Conservation (phyloP, 2,113 vertebrate species). For the Trogon surrucura region DNA sequence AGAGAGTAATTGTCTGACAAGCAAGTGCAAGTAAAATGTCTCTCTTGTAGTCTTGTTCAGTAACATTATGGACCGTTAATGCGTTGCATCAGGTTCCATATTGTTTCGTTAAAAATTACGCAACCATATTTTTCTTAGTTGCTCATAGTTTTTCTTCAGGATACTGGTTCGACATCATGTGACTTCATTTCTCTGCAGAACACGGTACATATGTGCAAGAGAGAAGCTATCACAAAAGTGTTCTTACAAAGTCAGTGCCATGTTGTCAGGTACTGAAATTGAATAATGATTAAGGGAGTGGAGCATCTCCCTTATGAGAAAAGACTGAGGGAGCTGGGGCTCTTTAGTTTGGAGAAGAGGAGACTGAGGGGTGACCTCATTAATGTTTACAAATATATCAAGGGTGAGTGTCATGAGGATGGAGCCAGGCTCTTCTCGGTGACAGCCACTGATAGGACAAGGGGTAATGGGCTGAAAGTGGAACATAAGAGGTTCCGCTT, state of each 20-base stretch:
- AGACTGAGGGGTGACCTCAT: too few relatives aligned
- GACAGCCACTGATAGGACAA: too few relatives aligned
- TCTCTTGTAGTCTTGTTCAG: slow-evolving; percentile 81
- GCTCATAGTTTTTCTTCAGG: neutral
- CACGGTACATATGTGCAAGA: neutral
- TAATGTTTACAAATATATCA: too few relatives aligned
- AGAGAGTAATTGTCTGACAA: slow-evolving; percentile 84
- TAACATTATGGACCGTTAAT: slow-evolving; percentile 83
- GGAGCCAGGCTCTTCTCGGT: too few relatives aligned
- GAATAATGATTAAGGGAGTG: too few relatives aligned
- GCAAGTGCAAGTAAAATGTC: slow-evolving; percentile 81
- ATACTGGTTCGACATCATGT: neutral
- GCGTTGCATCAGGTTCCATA: slow-evolving; percentile 53
- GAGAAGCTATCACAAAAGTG: neutral
- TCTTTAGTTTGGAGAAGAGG: too few relatives aligned
- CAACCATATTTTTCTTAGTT: slow-evolving; percentile 36
- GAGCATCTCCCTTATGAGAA: too few relatives aligned
- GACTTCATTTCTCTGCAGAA: neutral
- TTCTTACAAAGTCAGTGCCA: neutral
- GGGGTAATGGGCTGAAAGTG: too few relatives aligned
- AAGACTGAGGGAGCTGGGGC: too few relatives aligned
- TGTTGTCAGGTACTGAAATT: neutral
- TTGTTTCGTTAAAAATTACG: slow-evolving; percentile 75
- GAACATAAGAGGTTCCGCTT: too few relatives aligned
- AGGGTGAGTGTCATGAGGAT: too few relatives aligned